Evolutionary conservation across 2,888 invertebrate species (phyloP).

Genomic region (Tenthredo notha): DNA sequence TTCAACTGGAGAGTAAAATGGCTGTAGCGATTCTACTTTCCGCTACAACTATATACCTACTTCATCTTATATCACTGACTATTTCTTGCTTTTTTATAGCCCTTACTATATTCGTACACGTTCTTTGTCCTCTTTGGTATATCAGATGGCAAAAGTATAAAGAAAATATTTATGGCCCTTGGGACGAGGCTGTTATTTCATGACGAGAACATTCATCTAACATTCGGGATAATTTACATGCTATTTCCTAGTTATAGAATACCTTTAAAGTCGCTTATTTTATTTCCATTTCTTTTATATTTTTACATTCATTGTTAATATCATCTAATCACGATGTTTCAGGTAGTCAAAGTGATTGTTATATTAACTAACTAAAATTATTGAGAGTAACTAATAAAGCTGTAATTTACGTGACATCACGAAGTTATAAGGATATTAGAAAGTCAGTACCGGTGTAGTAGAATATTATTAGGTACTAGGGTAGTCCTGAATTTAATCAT

Average conservation of each 20-base stretch:
- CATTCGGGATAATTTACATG: neutral
- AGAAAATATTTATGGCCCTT: slow-evolving; percentile 97
- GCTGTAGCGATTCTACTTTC: slow-evolving; percentile 80
- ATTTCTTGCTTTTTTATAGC: slow-evolving; percentile 83
- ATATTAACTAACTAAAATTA: neutral
- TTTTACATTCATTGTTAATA: neutral
- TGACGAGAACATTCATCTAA: slow-evolving; percentile 4
- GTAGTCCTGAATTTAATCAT: no score
- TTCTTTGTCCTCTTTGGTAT: slow-evolving; percentile 88
- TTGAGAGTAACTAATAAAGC: neutral
- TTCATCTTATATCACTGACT: slow-evolving; percentile 80
- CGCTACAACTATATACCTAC: slow-evolving; percentile 79
- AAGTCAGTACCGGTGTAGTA: neutral
- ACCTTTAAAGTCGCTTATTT: neutral
- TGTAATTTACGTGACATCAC: neutral
- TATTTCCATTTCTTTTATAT: neutral
- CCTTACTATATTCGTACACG: slow-evolving; percentile 83
- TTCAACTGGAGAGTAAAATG: slow-evolving; percentile 82
- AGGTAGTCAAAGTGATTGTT: neutral
- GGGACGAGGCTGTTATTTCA: slow-evolving; percentile 93
- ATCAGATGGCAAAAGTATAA: slow-evolving; percentile 89
- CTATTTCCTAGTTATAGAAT: neutral
- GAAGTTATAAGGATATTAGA: neutral
- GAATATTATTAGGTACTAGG: neutral
- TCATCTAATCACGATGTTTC: neutral